Conservation (phyloP, 2,113 vertebrate genomes). For the Apodemus speciosus region DNA sequence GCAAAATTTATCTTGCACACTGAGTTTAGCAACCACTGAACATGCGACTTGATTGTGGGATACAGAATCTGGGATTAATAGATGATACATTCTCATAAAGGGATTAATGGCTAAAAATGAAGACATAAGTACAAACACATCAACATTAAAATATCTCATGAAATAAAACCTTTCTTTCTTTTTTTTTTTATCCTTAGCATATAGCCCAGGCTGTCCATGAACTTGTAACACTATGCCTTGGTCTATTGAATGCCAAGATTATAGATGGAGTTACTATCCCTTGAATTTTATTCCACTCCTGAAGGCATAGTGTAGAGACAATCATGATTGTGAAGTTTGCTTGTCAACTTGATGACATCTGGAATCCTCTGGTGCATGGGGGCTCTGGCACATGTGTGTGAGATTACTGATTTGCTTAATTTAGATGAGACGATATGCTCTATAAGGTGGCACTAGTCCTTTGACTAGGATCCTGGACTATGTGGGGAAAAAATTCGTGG, state of each 20-base stretch:
- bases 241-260: not conserved
- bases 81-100: not conserved
- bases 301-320: not conserved
- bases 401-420: not conserved
- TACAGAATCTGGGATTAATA: not conserved
- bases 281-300: not conserved
- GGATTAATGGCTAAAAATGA: not conserved
- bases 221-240: not conserved
- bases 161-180: not conserved
- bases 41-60: not conserved
- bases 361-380: not conserved
- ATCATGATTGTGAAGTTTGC: not conserved
- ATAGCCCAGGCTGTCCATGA: not conserved
- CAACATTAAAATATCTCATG: not conserved
- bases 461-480: not conserved
- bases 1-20: not conserved
- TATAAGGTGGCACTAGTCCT: not conserved
- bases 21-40: not conserved
- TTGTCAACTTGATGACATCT: not conserved
- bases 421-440: not conserved
- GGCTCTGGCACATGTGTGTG: not conserved
- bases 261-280: fast-evolving
- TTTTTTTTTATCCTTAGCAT: not conserved
- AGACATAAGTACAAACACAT: not conserved
- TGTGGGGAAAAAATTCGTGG: not conserved